Evolutionary conservation across 1,140 invertebrate species (phyloP).

Genomic region (Drosophila paulistorum): DNA sequence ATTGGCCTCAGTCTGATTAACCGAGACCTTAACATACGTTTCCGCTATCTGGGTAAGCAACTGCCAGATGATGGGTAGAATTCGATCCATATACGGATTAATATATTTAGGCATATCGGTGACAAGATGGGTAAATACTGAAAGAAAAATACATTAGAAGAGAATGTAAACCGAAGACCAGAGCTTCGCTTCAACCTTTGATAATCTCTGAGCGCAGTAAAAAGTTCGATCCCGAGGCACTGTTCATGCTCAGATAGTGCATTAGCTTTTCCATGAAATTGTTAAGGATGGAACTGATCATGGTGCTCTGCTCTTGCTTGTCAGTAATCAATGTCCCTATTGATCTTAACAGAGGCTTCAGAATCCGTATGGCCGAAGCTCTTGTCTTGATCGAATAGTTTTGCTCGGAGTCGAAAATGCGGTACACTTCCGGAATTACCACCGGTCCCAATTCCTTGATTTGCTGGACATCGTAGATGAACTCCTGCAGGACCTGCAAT

Average conservation of each 20-base stretch:
- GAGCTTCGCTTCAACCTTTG: conserved; percentile 84
- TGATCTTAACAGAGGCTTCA: conserved; percentile 77
- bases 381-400: conserved; percentile 83
- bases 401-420: conserved; percentile 88
- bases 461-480: conserved; percentile 89
- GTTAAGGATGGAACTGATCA: conserved; percentile 87
- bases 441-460: conserved; percentile 89
- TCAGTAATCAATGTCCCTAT: conserved; percentile 86
- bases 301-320: conserved; percentile 88
- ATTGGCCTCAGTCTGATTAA: conserved; percentile 76
- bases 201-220: conserved; percentile 89
- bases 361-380: conserved; percentile 73
- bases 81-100: conserved; percentile 86
- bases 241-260: conserved; percentile 85
- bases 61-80: conserved; percentile 89
- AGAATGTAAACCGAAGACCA: neutral
- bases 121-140: conserved; percentile 86
- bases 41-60: conserved; percentile 88
- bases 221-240: conserved; percentile 86
- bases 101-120: conserved; percentile 88
- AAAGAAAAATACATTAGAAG: neutral
- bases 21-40: conserved; percentile 77
- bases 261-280: conserved; percentile 90
- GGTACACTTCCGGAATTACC: conserved; percentile 90
- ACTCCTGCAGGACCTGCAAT: conserved; percentile 91